Evolutionary conservation across 2,888 invertebrate species (phyloP).

Genomic region (Amiota minor): DNA sequence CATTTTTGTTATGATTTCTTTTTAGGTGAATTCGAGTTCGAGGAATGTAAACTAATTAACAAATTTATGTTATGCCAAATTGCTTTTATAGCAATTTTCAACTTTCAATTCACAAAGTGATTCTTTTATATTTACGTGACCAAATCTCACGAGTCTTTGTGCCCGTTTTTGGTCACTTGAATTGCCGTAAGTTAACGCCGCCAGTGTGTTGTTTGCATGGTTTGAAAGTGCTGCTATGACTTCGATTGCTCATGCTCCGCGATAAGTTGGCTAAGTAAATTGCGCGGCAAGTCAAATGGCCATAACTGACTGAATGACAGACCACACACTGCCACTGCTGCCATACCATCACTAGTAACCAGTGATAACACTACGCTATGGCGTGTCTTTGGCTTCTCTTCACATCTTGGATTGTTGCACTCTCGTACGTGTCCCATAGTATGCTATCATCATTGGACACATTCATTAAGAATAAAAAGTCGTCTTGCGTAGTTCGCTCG

Average conservation of each 20-base stretch:
- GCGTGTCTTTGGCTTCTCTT: constrained; percentile 11
- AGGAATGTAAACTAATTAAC: constrained; percentile 64
- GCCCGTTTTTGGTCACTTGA: constrained; percentile 39
- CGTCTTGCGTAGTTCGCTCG: constrained; percentile 1
- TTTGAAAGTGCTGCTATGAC: not conserved
- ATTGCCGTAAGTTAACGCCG: constrained; percentile 15
- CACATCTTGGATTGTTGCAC: constrained; percentile 6
- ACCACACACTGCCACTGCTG: too few relatives aligned
- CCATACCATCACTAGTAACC: constrained; percentile 7
- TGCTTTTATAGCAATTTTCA: constrained; percentile 67
- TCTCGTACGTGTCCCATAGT: not conserved
- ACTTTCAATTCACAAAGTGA: constrained; percentile 51
- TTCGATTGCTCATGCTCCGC: constrained; percentile 22
- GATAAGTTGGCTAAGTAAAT: constrained; percentile 42
- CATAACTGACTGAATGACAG: not conserved
- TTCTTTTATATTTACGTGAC: constrained; percentile 66
- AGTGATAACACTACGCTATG: constrained; percentile 20
- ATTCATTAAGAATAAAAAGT: constrained; percentile 25
- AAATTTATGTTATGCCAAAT: constrained; percentile 56
- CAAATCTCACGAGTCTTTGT: constrained; percentile 48
- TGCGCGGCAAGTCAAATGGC: constrained; percentile 48
- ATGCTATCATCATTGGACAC: constrained; percentile 7
- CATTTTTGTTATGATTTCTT: constrained; percentile 37
- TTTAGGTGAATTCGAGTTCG: constrained; percentile 40
- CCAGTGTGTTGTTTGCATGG: not conserved